Evolutionary conservation across 92 coral and sea anemone genomes (phyloP).

Genomic region (Blastomussa wellsi): DNA sequence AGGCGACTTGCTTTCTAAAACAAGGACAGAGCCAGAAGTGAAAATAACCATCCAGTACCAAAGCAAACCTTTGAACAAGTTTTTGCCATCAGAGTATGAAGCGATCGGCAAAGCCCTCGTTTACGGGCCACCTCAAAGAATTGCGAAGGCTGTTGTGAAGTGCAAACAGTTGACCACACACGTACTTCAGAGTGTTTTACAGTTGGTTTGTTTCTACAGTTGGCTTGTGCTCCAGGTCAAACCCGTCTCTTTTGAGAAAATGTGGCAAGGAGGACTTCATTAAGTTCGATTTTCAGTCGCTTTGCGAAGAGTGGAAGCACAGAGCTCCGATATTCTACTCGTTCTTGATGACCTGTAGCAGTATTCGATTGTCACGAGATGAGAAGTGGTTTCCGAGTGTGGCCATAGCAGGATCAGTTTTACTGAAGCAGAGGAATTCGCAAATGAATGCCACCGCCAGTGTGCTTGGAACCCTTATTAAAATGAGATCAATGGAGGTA

Average conservation of each 20-base stretch:
- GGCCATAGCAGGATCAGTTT: slow-evolving; percentile 26
- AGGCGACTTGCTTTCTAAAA: too few species aligned
- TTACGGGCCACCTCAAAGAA: slow-evolving; percentile 44
- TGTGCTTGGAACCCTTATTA: too few species aligned
- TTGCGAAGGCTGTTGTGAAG: slow-evolving; percentile 53
- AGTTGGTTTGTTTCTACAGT: too few species aligned
- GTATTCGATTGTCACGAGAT: background rate
- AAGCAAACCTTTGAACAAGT: slow-evolving; percentile 41
- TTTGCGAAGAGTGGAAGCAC: slow-evolving; percentile 57
- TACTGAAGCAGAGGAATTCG: too few species aligned
- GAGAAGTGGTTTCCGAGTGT: slow-evolving; percentile 27
- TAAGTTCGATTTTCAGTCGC: slow-evolving; percentile 32
- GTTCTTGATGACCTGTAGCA: slow-evolving; percentile 41
- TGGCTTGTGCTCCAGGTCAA: slow-evolving; percentile 56
- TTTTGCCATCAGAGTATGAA: slow-evolving; percentile 26
- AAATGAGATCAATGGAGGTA: background rate
- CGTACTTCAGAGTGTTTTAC: slow-evolving; percentile 55
- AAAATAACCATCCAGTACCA: slow-evolving; percentile 29
- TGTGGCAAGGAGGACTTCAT: slow-evolving; percentile 32
- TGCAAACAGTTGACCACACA: slow-evolving; percentile 29
- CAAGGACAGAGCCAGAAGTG: slow-evolving; percentile 22
- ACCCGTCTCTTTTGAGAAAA: slow-evolving; percentile 56
- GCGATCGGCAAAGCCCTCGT: slow-evolving; percentile 48
- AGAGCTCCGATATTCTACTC: slow-evolving; percentile 55
- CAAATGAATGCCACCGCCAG: too few species aligned